Evolutionary conservation across 2,888 invertebrate species (phyloP).

Genomic region (Vanessa cardui): DNA sequence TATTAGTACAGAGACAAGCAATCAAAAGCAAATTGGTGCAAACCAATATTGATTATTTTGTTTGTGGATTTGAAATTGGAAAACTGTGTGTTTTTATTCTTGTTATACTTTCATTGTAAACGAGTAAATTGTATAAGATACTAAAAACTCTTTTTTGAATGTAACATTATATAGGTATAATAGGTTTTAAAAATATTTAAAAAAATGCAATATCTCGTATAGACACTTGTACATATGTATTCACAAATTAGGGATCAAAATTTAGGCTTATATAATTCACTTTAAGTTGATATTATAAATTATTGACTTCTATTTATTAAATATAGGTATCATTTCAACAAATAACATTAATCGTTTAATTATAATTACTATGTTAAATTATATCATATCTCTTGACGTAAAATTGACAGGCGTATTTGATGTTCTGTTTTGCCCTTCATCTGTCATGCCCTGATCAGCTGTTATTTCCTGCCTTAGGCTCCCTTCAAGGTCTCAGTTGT

Average conservation of each 20-base stretch:
- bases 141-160: too few relatives aligned
- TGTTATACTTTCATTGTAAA: too few relatives aligned
- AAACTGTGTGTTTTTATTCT: too few relatives aligned
- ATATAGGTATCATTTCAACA: background rate
- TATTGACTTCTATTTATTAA: background rate
- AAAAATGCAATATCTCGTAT: too few relatives aligned
- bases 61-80: background rate
- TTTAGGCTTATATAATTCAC: too few relatives aligned
- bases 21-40: constrained; percentile 5
- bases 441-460: background rate
- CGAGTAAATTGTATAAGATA: too few relatives aligned
- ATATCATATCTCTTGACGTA: background rate
- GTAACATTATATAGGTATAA: too few relatives aligned
- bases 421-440: constrained; percentile 3
- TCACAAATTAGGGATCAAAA: background rate
- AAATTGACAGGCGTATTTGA: background rate
- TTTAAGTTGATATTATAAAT: background rate
- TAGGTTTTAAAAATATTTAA: too few relatives aligned
- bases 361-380: background rate
- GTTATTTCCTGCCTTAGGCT: constrained; percentile 8
- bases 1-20: constrained; percentile 1
- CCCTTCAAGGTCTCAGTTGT: background rate
- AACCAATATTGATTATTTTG: constrained; percentile 5
- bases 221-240: too few relatives aligned
- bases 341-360: background rate